Percentiles rank a stretch among this genome's conserved stretches.
These are phyloP conservation scores for Scyliorhinus canicula DNA, from an alignment of 2,797 vertebrate species.

Conservation along the genomic window DNA sequence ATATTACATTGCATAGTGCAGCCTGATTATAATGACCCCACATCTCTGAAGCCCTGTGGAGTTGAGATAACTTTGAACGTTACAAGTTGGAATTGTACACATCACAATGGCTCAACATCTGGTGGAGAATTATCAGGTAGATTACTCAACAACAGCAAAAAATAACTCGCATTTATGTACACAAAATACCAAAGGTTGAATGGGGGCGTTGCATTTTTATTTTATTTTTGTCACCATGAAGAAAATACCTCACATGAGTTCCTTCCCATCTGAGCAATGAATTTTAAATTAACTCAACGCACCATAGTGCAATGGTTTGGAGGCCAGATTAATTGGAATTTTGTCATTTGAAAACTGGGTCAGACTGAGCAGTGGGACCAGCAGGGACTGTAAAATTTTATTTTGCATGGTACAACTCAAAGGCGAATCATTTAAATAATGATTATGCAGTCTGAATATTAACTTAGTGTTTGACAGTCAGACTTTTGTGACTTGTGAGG, in stretches of 20 bases:
- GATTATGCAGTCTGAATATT: slow-evolving; percentile 24
- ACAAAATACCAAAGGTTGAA: not conserved
- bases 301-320: not conserved
- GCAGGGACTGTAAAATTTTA: not conserved
- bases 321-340: not conserved
- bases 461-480: slow-evolving; percentile 14
- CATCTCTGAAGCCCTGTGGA: not conserved
- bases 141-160: not conserved
- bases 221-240: not conserved
- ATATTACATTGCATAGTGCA: not conserved
- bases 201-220: not conserved
- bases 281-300: not conserved
- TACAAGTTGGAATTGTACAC: not conserved
- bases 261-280: not conserved
- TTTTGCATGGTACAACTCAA: not conserved
- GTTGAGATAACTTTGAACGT: not conserved
- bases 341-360: slow-evolving; percentile 22
- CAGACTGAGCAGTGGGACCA: not conserved
- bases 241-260: not conserved
- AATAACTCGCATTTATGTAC: not conserved
- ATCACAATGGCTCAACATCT: not conserved
- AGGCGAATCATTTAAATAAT: slow-evolving; percentile 11
- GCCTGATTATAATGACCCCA: not conserved
- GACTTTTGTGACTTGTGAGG: not conserved
- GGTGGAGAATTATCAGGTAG: not conserved